A percentile compares a stretch with the other conserved stretches of the same genome.
Evolutionary conservation across 2,888 invertebrate genomes (phyloP).

Genomic region (Catocala fraxini): DNA sequence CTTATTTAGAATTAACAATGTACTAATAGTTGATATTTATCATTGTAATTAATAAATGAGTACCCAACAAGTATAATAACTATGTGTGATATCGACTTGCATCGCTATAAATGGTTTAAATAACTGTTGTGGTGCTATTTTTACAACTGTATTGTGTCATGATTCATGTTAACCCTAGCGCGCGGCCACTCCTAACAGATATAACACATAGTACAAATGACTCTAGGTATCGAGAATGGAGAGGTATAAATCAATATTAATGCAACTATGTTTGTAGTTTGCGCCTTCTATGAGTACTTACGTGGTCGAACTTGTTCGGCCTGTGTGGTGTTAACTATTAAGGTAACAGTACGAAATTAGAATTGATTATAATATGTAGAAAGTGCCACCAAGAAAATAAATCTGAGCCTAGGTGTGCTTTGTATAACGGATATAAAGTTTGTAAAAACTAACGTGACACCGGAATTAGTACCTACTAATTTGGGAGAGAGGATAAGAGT

Average conservation of each 20-base stretch:
- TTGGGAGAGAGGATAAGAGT: too few relatives aligned
- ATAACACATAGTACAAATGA: constrained; percentile 68
- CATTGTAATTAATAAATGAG: constrained; percentile 7
- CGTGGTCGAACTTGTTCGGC: constrained; percentile 4
- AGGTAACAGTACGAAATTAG: background rate
- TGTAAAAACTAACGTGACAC: too few relatives aligned
- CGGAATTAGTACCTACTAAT: too few relatives aligned
- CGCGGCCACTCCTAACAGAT: constrained; percentile 58
- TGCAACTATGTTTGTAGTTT: constrained; percentile 60
- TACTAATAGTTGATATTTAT: background rate
- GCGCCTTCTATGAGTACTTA: constrained; percentile 54
- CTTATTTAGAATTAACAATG: background rate
- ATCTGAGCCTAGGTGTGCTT: too few relatives aligned
- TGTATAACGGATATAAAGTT: too few relatives aligned
- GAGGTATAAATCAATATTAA: constrained; percentile 69
- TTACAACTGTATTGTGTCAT: constrained; percentile 4
- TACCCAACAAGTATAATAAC: background rate
- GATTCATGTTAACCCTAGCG: constrained; percentile 38
- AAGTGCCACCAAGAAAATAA: too few relatives aligned
- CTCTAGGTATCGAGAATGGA: constrained; percentile 60
- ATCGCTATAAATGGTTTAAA: constrained; percentile 1
- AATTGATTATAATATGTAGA: too few relatives aligned
- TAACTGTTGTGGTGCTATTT: background rate
- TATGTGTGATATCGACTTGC: constrained; percentile 3
- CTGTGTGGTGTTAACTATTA: background rate